Percentiles rank a stretch among this genome's conserved stretches.
Evolutionary conservation across 2,888 invertebrate species (phyloP).

Genomic region (Synanthedon myopaeformis): DNA sequence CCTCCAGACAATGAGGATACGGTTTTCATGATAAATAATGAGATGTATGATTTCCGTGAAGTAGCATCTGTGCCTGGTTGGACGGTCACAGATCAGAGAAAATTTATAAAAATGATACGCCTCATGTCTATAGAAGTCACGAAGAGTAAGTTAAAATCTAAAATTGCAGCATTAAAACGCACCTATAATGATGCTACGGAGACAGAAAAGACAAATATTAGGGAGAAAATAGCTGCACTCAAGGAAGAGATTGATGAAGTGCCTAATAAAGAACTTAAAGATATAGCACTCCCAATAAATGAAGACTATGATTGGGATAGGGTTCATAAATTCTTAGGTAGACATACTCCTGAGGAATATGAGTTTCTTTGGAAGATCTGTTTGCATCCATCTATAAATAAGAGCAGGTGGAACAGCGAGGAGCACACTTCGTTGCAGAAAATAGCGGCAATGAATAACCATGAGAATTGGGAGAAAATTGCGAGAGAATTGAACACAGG

Average conservation of each 20-base stretch:
- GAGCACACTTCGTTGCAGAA: slow-evolving; percentile 35
- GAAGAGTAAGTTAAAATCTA: slow-evolving; percentile 19
- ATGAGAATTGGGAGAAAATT: slow-evolving; percentile 77
- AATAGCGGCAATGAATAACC: slow-evolving; percentile 35
- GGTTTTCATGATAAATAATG: slow-evolving; percentile 32
- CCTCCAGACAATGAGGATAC: slow-evolving; percentile 74
- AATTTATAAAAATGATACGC: slow-evolving; percentile 58
- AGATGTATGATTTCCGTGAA: slow-evolving; percentile 58
- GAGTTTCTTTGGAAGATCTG: slow-evolving; percentile 78
- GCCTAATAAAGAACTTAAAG: slow-evolving; percentile 20
- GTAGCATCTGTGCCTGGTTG: slow-evolving; percentile 57
- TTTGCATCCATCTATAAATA: slow-evolving; percentile 77
- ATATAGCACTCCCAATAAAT: slow-evolving; percentile 38
- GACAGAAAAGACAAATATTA: slow-evolving; percentile 6
- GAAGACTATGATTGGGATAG: slow-evolving; percentile 72
- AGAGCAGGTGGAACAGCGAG: slow-evolving; percentile 30
- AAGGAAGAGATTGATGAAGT: slow-evolving; percentile 8
- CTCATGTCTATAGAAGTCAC: slow-evolving; percentile 33
- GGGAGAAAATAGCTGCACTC: slow-evolving; percentile 21
- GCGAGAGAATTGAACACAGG: slow-evolving; percentile 66
- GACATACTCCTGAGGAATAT: slow-evolving; percentile 75
- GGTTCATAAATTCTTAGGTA: slow-evolving; percentile 54
- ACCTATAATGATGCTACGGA: slow-evolving; percentile 6
- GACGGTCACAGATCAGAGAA: slow-evolving; percentile 70
- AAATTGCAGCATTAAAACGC: slow-evolving; percentile 25